A percentile compares a stretch with the other conserved stretches of the same genome.
Conservation (phyloP, 2,113 vertebrate genomes). For the Paraplagusia blochii region DNA sequence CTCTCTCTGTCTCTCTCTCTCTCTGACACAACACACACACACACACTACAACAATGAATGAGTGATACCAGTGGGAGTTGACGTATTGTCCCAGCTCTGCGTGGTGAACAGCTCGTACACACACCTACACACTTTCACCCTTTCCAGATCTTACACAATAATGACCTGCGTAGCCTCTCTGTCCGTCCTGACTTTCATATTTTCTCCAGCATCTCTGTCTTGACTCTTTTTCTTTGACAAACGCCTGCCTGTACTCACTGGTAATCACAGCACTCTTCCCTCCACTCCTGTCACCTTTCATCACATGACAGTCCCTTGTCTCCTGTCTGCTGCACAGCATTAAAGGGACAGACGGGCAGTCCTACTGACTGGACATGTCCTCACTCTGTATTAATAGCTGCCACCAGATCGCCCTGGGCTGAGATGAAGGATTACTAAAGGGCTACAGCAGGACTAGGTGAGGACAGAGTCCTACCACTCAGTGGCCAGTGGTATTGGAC, state of each 20-base stretch:
- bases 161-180: not conserved
- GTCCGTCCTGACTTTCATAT: slow-evolving; percentile 29
- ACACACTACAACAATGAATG: slow-evolving; percentile 52
- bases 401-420: slow-evolving; percentile 34
- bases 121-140: slow-evolving; percentile 39
- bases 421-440: slow-evolving; percentile 23
- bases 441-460: slow-evolving; percentile 6
- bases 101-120: slow-evolving; percentile 17
- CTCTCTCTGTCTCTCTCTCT: slow-evolving; percentile 8
- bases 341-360: slow-evolving; percentile 35
- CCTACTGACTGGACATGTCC: slow-evolving; percentile 59
- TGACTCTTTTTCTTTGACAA: slow-evolving; percentile 14
- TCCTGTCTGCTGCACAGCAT: slow-evolving; percentile 29
- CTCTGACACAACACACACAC: slow-evolving; percentile 18
- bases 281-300: slow-evolving; percentile 16
- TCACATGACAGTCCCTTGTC: slow-evolving; percentile 10
- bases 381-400: slow-evolving; percentile 64
- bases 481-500: not conserved
- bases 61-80: slow-evolving; percentile 38
- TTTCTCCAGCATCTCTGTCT: slow-evolving; percentile 43
- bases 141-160: slow-evolving; percentile 52
- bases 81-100: slow-evolving; percentile 44
- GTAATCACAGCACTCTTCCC: slow-evolving; percentile 9
- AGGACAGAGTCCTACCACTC: slow-evolving; percentile 3
- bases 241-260: not conserved